These are phyloP conservation scores for Clarias gariepinus DNA, from an alignment of 2,113 vertebrate genomes.

Conservation along the genomic window DNA sequence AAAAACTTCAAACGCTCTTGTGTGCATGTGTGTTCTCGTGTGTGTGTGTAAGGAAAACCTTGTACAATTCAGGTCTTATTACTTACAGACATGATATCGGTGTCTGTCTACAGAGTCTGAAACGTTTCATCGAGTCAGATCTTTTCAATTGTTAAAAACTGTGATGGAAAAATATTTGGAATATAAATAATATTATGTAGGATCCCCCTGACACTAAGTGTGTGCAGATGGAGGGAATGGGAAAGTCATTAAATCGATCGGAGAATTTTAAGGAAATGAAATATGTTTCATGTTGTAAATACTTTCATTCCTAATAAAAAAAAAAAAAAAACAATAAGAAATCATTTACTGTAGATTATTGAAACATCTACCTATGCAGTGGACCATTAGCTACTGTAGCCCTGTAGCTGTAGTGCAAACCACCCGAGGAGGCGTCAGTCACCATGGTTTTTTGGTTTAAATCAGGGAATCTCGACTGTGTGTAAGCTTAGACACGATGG, in stretches of 20 bases:
- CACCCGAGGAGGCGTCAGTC: background rate
- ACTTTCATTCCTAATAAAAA: background rate
- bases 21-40: conserved; percentile 20
- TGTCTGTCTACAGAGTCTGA: background rate
- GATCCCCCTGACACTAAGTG: background rate
- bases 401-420: background rate
- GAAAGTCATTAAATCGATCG: background rate
- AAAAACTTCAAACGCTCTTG: conserved; percentile 35
- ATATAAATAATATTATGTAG: background rate
- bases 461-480: background rate
- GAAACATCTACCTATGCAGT: background rate
- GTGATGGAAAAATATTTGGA: background rate
- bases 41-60: conserved; percentile 30
- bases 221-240: background rate
- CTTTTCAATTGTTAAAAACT: background rate
- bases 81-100: conserved; percentile 9
- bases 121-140: background rate
- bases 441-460: background rate
- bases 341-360: background rate
- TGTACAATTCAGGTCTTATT: conserved; percentile 35
- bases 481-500: background rate
- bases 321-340: background rate
- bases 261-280: background rate
- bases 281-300: background rate
- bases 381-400: background rate